Evolutionary conservation across 2,888 invertebrate species (phyloP), one percentile per base, ranked within the genome.

Genomic region (Tetramorium bicarinatum): DNA sequence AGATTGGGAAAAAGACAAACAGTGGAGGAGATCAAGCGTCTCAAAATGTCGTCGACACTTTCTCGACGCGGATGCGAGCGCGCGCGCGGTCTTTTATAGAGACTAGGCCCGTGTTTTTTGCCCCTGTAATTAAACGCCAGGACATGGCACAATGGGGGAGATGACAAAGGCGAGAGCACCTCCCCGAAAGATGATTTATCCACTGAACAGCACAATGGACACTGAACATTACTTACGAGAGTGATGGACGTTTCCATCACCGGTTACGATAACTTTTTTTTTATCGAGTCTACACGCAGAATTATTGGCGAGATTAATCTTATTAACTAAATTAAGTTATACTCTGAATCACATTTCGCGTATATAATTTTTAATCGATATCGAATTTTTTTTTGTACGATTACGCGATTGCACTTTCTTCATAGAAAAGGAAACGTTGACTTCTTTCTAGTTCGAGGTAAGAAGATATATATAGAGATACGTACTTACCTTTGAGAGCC

Each of bases 401-500:
- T 56, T 21, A n/a, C 1, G 25, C 47, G n/a, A 64, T n/a, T 29
- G 41, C 3, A 15, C 11, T 25, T 18, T 54, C n/a, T 25, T 54
- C 13, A n/a, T n/a, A 3, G 15, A 76, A 64, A 52, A 18, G 18
- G 18, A 66, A 56, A 67, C 38, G 25, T 13, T 76, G 41, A 38
- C 18, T 11, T 13, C 3, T 44, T 21, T 1, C 18, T 9, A 21
- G 21, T 47, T 13, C 29, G 38, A 47, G 21, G 21, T 2, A 67
- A 38, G 6, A 41, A 47, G n/a, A 41, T 56, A 54, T 64, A 29
- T 67, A 41, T 3, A n/a, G 18, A 67, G 29, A 81, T 38, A 64
- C 61, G 1, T 6, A 94, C 95, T 95, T 93, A 97, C 97, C 96
- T 95, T 97, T 96, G 41, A 98, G 95, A 18, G 97, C 97, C 25